Base-by-base conservation (phyloP, 1,140 invertebrate species). In the Plectrocnemia conspersa region DNA sequence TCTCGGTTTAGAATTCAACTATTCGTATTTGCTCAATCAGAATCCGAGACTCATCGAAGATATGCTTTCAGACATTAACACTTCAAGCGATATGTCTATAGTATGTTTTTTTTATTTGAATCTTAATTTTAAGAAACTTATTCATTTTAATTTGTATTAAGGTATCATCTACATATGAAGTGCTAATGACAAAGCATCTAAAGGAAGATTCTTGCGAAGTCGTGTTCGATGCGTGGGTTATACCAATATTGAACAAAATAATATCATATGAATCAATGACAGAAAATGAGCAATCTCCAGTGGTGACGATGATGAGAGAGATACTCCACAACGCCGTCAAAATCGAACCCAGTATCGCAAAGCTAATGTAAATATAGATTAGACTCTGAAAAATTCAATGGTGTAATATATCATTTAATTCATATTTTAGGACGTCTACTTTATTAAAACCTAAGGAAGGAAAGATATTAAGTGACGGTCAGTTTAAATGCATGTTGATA, bases 401-500 rank as follows among this genome's bases (percentile, higher is more conserved):
- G 7, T 32, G n/a, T 9, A n/a, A 7, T 32, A 32, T 32, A n/a
- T 32, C n/a, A 32, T 9, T 49, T 7, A 3, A 36, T 35, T n/a
- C 15, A 13, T 40, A 21, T 52, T 59, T 23, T 16, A 59, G 57
- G 48, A 56, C 56, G 18, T 32, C 52, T 27, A 44, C 48, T 16
- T 53, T 53, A 23, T 40, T 47, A 23, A 21, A 47, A 40, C 53
- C 44, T 27, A 55, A 47, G 11, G 24, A n/a, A 38, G 40, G 11
- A 46, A 19, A 4, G 44, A 42, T 19, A 35, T 24, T 58, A 45
- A 47, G 18, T 18, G 57, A 56, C 10, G 58, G 53, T 19, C 64
- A 72, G 32, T 46, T 73, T 6, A 71, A 69, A 59, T 68, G 69
- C 42, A 60, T 66, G 1, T 49, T 74, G 10, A 65, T 72, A 52